Evolutionary conservation across 1,140 invertebrate genomes (phyloP).

Genomic region (Eumaeus atala): DNA sequence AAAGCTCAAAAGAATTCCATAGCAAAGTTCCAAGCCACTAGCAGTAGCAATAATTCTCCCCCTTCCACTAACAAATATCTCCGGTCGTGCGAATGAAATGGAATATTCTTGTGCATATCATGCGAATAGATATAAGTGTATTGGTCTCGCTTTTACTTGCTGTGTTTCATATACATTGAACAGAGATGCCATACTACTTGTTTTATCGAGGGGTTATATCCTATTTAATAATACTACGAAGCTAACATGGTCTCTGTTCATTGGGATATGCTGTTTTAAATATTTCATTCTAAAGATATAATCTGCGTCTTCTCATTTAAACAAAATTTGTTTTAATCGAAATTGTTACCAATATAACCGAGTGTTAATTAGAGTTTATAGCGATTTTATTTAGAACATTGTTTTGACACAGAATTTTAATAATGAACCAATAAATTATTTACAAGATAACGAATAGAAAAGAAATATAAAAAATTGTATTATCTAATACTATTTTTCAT

Average conservation of each 20-base stretch:
- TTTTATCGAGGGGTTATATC: constrained; percentile 54
- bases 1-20: constrained; percentile 20
- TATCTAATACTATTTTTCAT: too few species aligned
- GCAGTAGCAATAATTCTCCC: constrained; percentile 46
- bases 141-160: constrained; percentile 33
- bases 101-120: constrained; percentile 25
- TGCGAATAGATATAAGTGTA: constrained; percentile 21
- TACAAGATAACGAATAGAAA: too few species aligned
- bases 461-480: too few species aligned
- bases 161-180: constrained; percentile 31
- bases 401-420: too few species aligned
- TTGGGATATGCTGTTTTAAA: constrained; percentile 63
- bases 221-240: constrained; percentile 67
- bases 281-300: too few species aligned
- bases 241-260: constrained; percentile 60
- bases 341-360: too few species aligned
- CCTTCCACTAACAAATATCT: constrained; percentile 39
- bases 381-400: too few species aligned
- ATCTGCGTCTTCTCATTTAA: constrained; percentile 66
- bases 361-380: too few species aligned
- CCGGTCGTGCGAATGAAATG: constrained; percentile 47
- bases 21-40: constrained; percentile 31
- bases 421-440: too few species aligned
- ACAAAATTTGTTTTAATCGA: constrained; percentile 20
- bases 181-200: constrained; percentile 34